These are phyloP conservation scores for Gorilla gorilla DNA, from an alignment of 2,113 vertebrate species.

Conservation along the genomic window DNA sequence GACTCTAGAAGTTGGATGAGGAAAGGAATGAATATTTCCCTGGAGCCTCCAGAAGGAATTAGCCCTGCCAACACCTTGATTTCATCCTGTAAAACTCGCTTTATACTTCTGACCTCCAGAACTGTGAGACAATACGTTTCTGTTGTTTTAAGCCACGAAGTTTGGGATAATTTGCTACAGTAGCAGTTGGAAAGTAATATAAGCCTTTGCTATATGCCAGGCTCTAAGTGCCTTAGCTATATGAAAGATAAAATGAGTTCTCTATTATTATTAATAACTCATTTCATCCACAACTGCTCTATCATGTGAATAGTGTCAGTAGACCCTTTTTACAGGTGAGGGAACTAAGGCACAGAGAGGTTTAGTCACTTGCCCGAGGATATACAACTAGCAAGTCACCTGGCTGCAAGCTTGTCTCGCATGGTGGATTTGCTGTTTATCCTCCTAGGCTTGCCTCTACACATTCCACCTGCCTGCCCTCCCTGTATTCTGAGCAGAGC, in stretches of 20 bases:
- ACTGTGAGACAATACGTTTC: neutral
- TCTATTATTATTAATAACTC: neutral
- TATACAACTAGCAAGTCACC: neutral
- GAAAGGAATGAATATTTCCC: neutral
- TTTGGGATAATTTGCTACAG: neutral
- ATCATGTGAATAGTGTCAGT: neutral
- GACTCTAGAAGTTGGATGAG: neutral
- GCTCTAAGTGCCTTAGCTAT: neutral
- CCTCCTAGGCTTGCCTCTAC: neutral
- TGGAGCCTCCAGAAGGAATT: neutral
- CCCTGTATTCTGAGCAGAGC: neutral
- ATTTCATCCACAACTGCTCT: neutral
- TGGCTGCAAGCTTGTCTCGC: neutral
- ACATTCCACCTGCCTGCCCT: neutral
- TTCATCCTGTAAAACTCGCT: too few relatives aligned
- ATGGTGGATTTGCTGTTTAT: neutral
- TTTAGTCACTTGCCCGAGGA: neutral
- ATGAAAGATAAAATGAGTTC: neutral
- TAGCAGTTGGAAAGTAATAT: neutral
- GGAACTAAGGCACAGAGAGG: neutral
- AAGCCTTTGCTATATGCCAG: neutral
- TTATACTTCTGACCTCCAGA: neutral
- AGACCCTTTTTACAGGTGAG: neutral
- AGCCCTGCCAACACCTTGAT: neutral
- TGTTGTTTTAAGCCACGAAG: neutral